Percentiles rank a stretch among this genome's conserved stretches.
These are phyloP conservation scores for Pterophyllum scalare DNA, from an alignment of 2,113 vertebrate species.

Conservation along the genomic window DNA sequence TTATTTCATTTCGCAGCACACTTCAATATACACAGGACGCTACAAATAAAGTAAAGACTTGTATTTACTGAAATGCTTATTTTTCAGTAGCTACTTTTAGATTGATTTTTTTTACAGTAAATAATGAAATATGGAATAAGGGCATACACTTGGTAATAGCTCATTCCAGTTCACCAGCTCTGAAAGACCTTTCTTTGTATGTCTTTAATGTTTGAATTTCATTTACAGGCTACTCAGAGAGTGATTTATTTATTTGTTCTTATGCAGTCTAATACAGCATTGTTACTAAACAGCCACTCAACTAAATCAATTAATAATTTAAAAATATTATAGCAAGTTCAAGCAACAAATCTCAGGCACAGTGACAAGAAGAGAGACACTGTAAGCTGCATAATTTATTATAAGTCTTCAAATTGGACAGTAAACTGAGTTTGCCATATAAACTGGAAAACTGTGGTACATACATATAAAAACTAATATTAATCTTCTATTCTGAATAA, in stretches of 20 bases:
- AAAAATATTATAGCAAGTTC: neutral
- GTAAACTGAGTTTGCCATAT: neutral
- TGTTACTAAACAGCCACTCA: neutral
- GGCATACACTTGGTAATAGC: too few species aligned
- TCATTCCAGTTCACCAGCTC: neutral
- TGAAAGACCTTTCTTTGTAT: neutral
- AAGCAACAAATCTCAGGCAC: neutral
- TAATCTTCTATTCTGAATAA: neutral
- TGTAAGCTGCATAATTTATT: too few species aligned
- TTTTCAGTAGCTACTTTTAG: neutral
- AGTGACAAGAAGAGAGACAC: too few species aligned
- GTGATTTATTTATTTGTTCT: neutral
- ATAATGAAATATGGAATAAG: neutral
- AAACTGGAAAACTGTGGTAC: neutral
- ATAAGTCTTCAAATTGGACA: neutral
- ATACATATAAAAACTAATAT: neutral
- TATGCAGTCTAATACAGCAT: neutral
- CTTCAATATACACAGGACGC: neutral
- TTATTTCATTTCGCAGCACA: constrained; percentile 10
- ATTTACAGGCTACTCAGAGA: neutral
- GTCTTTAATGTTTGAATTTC: neutral
- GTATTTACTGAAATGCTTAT: neutral
- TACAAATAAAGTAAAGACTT: neutral
- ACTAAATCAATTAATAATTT: neutral
- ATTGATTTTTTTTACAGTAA: neutral